A percentile compares a stretch with the other conserved stretches of the same genome.
Evolutionary conservation across 2,113 vertebrate genomes (phyloP).

Genomic region (Protobothrops flavoviridis): DNA sequence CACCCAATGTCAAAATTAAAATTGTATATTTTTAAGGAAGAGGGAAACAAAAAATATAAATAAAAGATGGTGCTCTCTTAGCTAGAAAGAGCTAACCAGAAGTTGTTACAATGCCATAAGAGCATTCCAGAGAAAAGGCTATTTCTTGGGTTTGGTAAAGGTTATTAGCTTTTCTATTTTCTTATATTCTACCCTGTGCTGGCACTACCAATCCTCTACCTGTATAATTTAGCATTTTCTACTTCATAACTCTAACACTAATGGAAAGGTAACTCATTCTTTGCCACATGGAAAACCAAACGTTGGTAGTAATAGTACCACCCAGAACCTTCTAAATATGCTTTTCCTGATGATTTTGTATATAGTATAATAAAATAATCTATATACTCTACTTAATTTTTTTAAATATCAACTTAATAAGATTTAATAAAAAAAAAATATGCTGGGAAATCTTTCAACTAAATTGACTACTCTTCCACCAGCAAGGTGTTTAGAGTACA

Average conservation of each 20-base stretch:
- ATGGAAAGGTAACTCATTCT: not conserved
- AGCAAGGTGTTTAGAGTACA: not conserved
- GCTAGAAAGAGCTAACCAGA: not conserved
- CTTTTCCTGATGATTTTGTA: not conserved
- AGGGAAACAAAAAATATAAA: conserved; percentile 22
- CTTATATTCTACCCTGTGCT: not conserved
- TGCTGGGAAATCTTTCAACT: not conserved
- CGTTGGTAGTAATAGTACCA: not conserved
- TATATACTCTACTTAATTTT: not conserved
- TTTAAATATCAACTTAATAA: not conserved
- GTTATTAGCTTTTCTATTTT: not conserved
- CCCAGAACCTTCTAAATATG: not conserved
- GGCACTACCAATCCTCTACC: not conserved
- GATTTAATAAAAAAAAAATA: not conserved
- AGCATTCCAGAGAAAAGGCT: not conserved
- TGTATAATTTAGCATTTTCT: not conserved
- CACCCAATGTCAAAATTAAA: conserved; percentile 4
- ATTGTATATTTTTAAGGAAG: not conserved
- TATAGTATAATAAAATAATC: not conserved
- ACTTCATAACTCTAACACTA: not conserved
- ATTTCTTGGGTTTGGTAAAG: not conserved
- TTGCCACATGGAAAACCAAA: not conserved
- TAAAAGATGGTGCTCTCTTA: not conserved
- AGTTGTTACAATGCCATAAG: not conserved
- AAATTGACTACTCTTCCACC: not conserved